phyloP scores from a whole-genome alignment of 2,797 vertebrate genomes.

The Prunella strophiata region DNA sequence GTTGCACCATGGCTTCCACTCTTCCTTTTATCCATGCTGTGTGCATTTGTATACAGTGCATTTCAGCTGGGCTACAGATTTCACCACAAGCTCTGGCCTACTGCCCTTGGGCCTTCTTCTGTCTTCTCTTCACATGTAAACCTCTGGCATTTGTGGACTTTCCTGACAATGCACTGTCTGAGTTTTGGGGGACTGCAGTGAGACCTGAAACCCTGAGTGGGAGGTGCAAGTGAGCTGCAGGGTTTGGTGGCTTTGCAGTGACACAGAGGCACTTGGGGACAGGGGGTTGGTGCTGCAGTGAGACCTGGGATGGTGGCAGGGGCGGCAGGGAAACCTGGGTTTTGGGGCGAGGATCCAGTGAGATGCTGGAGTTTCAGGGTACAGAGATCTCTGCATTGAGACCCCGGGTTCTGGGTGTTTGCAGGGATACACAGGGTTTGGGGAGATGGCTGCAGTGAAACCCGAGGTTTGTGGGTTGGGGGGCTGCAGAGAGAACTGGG shows the following conservation, averaged over 20 bases:
- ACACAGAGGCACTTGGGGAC: background rate
- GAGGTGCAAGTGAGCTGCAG: background rate
- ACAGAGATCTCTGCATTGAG: background rate
- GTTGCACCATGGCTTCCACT: too few species aligned
- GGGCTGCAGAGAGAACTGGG: accelerated
- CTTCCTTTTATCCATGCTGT: too few species aligned
- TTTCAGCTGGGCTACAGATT: too few species aligned
- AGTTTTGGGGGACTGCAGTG: background rate
- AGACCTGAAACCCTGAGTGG: background rate
- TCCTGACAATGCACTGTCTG: too few species aligned
- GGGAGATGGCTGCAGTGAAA: background rate
- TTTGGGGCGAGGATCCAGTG: background rate
- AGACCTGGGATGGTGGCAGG: too few species aligned
- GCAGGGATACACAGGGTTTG: background rate
- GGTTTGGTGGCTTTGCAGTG: background rate
- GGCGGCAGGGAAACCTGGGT: background rate
- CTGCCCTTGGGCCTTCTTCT: too few species aligned
- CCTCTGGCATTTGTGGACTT: too few species aligned
- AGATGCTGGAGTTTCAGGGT: too few species aligned
- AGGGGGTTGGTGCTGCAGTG: background rate
- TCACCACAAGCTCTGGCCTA: too few species aligned
- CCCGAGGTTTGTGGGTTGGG: accelerated
- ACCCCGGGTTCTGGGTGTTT: background rate
- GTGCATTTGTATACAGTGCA: too few species aligned
- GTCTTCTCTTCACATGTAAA: too few species aligned